A percentile compares a stretch with the other conserved stretches of the same genome.
These are phyloP conservation scores for Pithys albifrons DNA, from an alignment of 2,113 vertebrate genomes.

Conservation along the genomic window DNA sequence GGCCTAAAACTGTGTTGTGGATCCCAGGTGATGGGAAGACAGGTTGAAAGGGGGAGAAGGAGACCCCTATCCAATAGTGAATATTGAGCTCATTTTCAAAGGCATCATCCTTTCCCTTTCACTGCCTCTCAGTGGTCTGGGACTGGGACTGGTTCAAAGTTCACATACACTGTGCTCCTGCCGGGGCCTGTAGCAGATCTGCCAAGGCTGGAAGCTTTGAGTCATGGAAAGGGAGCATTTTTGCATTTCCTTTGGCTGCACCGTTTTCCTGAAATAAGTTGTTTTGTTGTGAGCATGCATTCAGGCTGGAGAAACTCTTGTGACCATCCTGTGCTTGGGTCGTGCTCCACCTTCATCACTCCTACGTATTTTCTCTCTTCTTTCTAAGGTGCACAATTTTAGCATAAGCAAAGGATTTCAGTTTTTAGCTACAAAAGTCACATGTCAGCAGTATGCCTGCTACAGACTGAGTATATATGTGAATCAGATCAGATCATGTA, in stretches of 20 bases:
- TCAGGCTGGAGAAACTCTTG: background rate
- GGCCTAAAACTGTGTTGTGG: background rate
- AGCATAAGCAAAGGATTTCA: background rate
- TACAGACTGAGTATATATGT: background rate
- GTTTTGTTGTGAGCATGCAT: background rate
- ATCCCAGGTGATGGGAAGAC: background rate
- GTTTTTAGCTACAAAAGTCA: background rate
- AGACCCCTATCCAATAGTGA: background rate
- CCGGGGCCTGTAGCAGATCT: background rate
- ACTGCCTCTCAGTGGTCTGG: background rate
- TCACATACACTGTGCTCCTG: rapidly evolving
- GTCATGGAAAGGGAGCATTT: background rate
- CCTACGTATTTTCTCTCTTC: background rate
- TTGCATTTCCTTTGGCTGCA: background rate
- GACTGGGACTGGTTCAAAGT: background rate
- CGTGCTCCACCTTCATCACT: background rate
- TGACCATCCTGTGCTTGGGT: background rate
- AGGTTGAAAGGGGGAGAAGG: background rate
- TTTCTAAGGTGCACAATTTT: background rate
- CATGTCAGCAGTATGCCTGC: background rate
- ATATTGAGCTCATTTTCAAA: background rate
- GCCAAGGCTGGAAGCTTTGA: background rate
- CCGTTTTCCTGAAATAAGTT: background rate
- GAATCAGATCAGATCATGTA: background rate
- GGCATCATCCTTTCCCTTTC: background rate